Evolutionary conservation across 2,113 vertebrate genomes (phyloP), one percentile per base, ranked within the genome.

Genomic region (Amphiprion percula): DNA sequence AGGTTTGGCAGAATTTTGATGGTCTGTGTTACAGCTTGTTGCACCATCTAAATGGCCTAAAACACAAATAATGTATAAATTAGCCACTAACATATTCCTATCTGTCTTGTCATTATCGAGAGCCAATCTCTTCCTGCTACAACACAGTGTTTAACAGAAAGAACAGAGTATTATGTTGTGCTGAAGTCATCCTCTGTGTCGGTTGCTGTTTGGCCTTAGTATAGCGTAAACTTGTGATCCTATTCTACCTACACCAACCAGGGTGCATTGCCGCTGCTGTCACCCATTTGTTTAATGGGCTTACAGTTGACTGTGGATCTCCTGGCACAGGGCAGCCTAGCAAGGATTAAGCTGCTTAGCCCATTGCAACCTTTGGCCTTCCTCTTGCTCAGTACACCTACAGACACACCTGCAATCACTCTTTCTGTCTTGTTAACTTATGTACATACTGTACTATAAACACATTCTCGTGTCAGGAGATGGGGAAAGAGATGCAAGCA

Each of bases 331-430:
- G 44, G 71, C 50, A 74, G 19, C 64, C 58, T 21, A 69, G 69
- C 66, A 37, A 33, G 54, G 41, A 24, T 59, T 88, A 92, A 92
- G 78, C 83, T 68, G 73, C 85, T 92, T 90, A 83, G 69, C 30
- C 28, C 50, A 3, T 26, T 63, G 65, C 33, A 46, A 84, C 87
- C 74, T 90, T 86, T 85, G 68, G 30, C 68, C 64, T 11, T 61
- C 64, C 71, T 78, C 30, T 49, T 4, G 67, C 33, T 60, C 23
- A 21, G 39, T 39, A 7, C 8, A 9, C 33, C 6, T 37, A 37
- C 6, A 56, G 19, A 73, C 19, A 11, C 30, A 59, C 53, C 39
- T 24, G 33, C 30, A 17, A 16, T 10, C 54, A 23, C 19, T 33
- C 46, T 2, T 14, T 28, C 17, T 49, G 37, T 39, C 16, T 37